These are phyloP conservation scores for Creontiades dilutus DNA, from an alignment of 2,888 invertebrate genomes.

Conservation along the genomic window DNA sequence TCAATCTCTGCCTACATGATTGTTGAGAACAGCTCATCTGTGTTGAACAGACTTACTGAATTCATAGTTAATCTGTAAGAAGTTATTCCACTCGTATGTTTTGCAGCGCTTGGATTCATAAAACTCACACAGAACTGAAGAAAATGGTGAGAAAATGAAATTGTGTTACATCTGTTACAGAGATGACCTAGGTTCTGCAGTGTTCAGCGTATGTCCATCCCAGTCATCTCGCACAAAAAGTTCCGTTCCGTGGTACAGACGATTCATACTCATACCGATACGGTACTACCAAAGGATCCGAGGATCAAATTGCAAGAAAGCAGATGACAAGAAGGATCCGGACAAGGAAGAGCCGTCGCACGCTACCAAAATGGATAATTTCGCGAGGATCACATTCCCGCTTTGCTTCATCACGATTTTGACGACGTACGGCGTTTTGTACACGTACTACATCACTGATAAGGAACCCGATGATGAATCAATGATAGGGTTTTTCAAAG, in stretches of 20 bases:
- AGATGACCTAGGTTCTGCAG: conserved; percentile 27
- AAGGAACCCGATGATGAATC: conserved; percentile 64
- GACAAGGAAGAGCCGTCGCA: conserved; percentile 75
- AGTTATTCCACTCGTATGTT: no score
- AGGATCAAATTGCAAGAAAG: conserved; percentile 13
- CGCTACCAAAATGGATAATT: conserved; percentile 81
- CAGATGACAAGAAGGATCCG: neutral
- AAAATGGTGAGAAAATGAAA: no score
- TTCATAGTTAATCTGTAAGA: no score
- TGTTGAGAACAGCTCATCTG: no score
- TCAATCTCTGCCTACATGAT: no score
- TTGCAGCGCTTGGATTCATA: no score
- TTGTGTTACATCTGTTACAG: neutral
- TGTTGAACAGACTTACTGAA: no score
- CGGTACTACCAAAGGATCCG: conserved; percentile 69
- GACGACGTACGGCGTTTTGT: conserved; percentile 79
- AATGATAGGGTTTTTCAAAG: conserved; percentile 62
- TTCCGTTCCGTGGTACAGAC: conserved; percentile 61
- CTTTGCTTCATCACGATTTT: conserved; percentile 81
- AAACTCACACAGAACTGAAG: no score
- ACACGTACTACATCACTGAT: conserved; percentile 77
- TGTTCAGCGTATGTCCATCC: conserved; percentile 51
- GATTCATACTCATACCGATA: conserved; percentile 70
- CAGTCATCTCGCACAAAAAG: neutral
- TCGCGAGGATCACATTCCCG: conserved; percentile 81